Evolutionary conservation across 1,140 invertebrate species (phyloP), one percentile per base, ranked within the genome.

Genomic region (Micrasema longulum): DNA sequence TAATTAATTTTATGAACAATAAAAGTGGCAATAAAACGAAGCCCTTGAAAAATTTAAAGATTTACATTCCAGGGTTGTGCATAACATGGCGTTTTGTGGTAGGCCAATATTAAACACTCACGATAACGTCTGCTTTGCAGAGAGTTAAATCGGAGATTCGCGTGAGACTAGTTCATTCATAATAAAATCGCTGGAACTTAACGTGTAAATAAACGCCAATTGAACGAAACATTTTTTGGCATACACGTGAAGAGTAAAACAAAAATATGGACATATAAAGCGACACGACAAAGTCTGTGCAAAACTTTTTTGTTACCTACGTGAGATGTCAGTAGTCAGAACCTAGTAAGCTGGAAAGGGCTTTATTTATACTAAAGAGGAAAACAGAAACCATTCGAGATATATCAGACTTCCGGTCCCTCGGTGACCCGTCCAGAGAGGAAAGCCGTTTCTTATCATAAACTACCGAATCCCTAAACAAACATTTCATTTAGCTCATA

Each of bases 401-500:
- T 55, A 55, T 55, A 26, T 55, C 26, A 14, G 52, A 23, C 16
- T 38, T 38, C 55, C 35, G 55, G 55, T 38, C 36, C 55, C 35
- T 12, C 11, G 35, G 55, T 36, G 52, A 55, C 52, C 26, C 23
- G 52, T 31, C 52, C 52, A 36, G 23, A 9, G 31, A 38, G 31
- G 36, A 18, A 16, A 22, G 5, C 0, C 55, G 20, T 3, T 60
- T 41, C 35, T 60, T 60, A 38, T 60, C 35, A 20, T 60, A 16
- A 41, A 36, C 12, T 16, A 38, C 55, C 1, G 18, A 60, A 60
- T 38, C 31, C 55, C 55, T 22, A 20, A 43, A 60, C 55, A 60
- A 60, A 60, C 38, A 60, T 60, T 60, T 60, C 38, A 60, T 20
- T 35, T 60, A 43, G 35, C 55, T 60, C 35, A 43, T 41, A 35